Evolutionary conservation across 2,797 vertebrate species (phyloP).

Genomic region (Sebastes oblongus): DNA sequence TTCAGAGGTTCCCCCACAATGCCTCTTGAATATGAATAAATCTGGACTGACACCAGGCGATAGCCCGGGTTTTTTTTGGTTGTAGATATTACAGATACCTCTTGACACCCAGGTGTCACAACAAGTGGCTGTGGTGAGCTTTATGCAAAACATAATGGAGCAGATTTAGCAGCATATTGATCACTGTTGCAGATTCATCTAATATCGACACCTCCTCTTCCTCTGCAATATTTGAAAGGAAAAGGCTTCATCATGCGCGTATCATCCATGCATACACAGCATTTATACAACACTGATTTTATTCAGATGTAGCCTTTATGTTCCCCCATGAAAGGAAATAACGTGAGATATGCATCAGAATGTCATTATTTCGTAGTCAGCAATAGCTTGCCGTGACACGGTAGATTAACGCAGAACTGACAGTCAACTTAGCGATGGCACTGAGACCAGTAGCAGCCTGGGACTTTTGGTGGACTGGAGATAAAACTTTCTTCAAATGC

Average conservation of each 20-base stretch:
- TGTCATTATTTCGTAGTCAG: slow-evolving; percentile 68
- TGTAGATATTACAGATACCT: neutral
- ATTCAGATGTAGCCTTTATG: slow-evolving; percentile 68
- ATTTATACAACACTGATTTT: slow-evolving; percentile 48
- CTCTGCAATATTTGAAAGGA: neutral
- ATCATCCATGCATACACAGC: neutral
- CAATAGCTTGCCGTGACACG: slow-evolving; percentile 58
- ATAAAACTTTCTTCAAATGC: slow-evolving; percentile 84
- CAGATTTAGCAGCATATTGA: neutral
- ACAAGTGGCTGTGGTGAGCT: neutral
- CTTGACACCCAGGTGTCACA: neutral
- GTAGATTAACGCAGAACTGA: slow-evolving; percentile 62
- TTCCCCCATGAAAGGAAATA: slow-evolving; percentile 40
- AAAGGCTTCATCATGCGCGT: neutral
- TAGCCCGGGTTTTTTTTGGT: neutral
- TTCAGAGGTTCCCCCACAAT: neutral
- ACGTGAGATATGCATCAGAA: slow-evolving; percentile 70
- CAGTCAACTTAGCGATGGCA: slow-evolving; percentile 57
- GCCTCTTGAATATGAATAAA: neutral
- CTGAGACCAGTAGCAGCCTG: slow-evolving; percentile 57
- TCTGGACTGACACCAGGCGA: neutral
- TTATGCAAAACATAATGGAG: neutral
- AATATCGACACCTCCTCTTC: neutral
- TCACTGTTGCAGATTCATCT: neutral
- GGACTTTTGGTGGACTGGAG: slow-evolving; percentile 75